phyloP scores from a whole-genome alignment of 2,888 invertebrate genomes.

The Phortica okadai region DNA sequence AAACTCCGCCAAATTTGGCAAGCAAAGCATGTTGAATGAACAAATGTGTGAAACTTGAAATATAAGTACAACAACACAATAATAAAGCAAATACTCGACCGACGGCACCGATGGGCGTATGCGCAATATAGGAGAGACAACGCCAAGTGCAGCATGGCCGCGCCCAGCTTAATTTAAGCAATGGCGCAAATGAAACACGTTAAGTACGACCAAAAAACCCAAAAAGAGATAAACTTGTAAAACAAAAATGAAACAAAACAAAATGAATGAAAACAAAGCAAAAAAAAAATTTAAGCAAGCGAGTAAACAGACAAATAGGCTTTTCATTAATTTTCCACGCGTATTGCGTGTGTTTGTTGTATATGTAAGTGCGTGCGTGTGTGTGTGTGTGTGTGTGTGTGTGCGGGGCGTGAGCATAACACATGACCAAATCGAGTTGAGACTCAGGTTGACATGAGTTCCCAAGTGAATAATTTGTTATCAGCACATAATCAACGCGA shows the following conservation, averaged over 20 bases:
- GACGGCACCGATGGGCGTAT: conserved; percentile 11
- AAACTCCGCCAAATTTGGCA: neutral
- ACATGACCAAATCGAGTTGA: conserved; percentile 13
- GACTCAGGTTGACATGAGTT: conserved; percentile 56
- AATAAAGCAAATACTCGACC: conserved; percentile 5
- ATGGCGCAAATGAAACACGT: neutral
- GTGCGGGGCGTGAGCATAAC: conserved; percentile 26
- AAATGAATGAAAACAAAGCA: conserved; percentile 38
- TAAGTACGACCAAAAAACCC: neutral
- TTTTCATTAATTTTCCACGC: conserved; percentile 68
- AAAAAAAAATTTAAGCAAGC: conserved; percentile 42
- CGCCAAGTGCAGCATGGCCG: neutral
- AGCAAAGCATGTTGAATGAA: neutral
- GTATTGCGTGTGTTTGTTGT: conserved; percentile 40
- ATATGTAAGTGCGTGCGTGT: conserved; percentile 37
- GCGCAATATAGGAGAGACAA: neutral
- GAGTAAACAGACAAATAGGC: conserved; percentile 55
- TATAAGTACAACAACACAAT: neutral
- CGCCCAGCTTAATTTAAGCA: neutral
- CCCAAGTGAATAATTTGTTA: conserved; percentile 73
- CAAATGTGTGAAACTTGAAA: neutral
- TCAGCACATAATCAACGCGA: conserved; percentile 72
- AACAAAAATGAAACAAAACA: conserved; percentile 38
- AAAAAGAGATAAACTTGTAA: neutral
- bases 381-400: conserved; percentile 38